Base-by-base conservation (phyloP, 2,113 vertebrate genomes). In the Dipodomys spectabilis region DNA sequence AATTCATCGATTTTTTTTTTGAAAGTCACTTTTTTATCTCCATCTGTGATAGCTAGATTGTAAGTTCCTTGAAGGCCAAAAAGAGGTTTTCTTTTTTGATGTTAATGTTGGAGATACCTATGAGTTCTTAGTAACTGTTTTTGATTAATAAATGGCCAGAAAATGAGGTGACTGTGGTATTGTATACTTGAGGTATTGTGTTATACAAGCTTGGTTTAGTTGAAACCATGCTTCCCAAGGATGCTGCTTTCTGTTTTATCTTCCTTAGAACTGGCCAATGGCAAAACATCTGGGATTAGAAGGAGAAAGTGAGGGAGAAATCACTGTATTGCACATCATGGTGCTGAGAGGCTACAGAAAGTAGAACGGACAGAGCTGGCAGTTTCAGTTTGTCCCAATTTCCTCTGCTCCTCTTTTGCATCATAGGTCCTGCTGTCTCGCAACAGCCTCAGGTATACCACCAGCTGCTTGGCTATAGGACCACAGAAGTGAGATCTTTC, bases 31-130 rank as follows among this genome's bases (percentile, higher is more conserved):
- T 57, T 8, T 28, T 3, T 73, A 32, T 95, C 49, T 71, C 53
- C 44, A 6, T 60, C 7, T 53, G 44, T 84, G 30, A 32, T 90
- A 93, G 79, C 57, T 91, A 93, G 9, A 69, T 20, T 72, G 5
- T 60, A 27, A 89, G 7, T 30, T 95, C 25, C 15, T 65, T 45
- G 81, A 83, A 72, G 2, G 39, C 73, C 6, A 83, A 91, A 93
- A 92, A 91, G 71, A 53, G 3, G 28, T 32, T 22, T 2, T 39
- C 53, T 89, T 30, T 44, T 22, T 3, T 82, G 16, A 62, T 25
- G 3, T 4, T 86, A 90, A 86, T 64, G 19, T 45, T 93, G 79
- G 78, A 18, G 73, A 92, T 18, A 93, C 62, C 73, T 45, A 73
- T 65, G 67, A 82, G 2, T 68, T 15, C 44, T 73, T n/a, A 91